Evolutionary conservation across 2,113 vertebrate species (phyloP).

Genomic region (Hyperopisus bebe): DNA sequence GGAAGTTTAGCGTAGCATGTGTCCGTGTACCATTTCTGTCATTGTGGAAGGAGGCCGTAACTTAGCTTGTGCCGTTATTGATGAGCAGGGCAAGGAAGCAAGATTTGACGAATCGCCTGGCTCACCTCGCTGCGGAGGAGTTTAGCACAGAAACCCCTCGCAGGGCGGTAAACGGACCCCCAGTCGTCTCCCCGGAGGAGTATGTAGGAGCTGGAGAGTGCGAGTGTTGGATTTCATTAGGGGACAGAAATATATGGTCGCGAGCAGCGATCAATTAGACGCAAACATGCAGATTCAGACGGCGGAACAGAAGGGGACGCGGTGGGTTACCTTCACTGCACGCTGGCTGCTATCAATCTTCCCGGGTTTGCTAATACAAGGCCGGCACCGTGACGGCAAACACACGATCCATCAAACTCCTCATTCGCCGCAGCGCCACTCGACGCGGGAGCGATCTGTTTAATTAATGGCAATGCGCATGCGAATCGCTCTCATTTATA

Average conservation of each 20-base stretch:
- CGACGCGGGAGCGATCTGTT: neutral
- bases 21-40: neutral
- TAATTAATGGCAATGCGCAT: constrained; percentile 7
- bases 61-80: neutral
- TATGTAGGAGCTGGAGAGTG: neutral
- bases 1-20: neutral
- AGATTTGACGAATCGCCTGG: neutral
- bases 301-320: constrained; percentile 19
- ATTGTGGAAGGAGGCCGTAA: neutral
- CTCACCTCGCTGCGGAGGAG: neutral
- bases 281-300: constrained; percentile 16
- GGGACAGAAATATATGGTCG: constrained; percentile 21
- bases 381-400: neutral
- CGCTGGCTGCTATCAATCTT: constrained; percentile 12
- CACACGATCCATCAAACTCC: constrained; percentile 3
- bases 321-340: neutral
- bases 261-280: constrained; percentile 23
- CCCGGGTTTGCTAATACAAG: neutral
- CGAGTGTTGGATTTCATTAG: constrained; percentile 3
- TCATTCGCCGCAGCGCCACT: neutral
- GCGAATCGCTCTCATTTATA: constrained; percentile 7
- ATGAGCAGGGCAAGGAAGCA: neutral
- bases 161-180: neutral
- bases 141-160: constrained; percentile 17
- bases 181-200: neutral